Base-by-base conservation (phyloP, 1,140 invertebrate genomes). In the Drosophila teissieri region DNA sequence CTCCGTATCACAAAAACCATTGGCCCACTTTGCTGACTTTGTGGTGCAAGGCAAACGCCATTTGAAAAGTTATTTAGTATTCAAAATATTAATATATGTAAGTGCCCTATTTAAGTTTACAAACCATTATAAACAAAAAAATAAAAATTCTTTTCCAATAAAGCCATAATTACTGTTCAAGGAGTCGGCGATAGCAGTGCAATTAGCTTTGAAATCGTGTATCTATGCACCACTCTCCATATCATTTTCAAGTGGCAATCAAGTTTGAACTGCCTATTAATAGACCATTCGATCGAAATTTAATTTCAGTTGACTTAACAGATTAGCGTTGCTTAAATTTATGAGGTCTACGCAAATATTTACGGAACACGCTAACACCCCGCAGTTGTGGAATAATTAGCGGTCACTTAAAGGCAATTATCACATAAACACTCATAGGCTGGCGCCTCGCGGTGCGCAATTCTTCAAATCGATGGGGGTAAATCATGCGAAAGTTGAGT, bases 391-490 rank as follows among this genome's bases (percentile, higher is more conserved):
- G 54, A 69, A 58, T 53, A 67, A 77, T 77, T 76, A 77, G 44
- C 74, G 55, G 37, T 55, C 42, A 69, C 76, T 77, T 69, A 56
- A 77, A 52, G 22, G 44, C 63, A 77, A 77, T 77, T 77, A 77
- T 51, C 73, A 52, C 37, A 31, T 49, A 36, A 63, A 42, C 51
- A 53, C 10, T 62, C 19, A 54, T 55, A 39, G 44, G 15, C 69
- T 65, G 19, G 36, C 46, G 53, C 46, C 61, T 65, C 46, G 7
- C 42, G 31, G 17, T 52, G 19, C 75, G 31, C 2, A 39, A n/a
- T 40, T 46, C 4, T n/a, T 17, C 5, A 22, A 15, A n/a, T 17
- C 17, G 49, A 15, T 42, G 51, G 19, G 17, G 6, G 27, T 55
- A 55, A 55, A 68, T 68, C 51, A 69, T 69, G 62, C 31, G 24